These are phyloP conservation scores for Glyphotaelius pellucidus DNA, from an alignment of 2,888 invertebrate genomes.

Conservation along the genomic window DNA sequence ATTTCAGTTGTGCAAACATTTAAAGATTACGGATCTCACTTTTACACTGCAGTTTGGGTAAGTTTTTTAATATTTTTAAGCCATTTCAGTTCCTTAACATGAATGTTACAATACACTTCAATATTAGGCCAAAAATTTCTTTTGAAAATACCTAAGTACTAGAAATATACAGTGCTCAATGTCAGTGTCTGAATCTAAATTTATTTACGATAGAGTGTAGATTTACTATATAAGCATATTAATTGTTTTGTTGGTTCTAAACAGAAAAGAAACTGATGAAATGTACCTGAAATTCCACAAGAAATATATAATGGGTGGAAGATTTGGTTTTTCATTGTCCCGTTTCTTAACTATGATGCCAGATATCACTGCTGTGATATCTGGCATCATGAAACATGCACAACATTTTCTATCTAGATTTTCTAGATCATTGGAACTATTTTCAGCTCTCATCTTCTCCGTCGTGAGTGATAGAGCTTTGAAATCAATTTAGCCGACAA, in stretches of 20 bases:
- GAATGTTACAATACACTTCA: neutral
- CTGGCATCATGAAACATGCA: neutral
- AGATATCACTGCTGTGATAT: too few species aligned
- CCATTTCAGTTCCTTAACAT: constrained; percentile 66
- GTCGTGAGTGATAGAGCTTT: too few species aligned
- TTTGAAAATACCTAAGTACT: too few species aligned
- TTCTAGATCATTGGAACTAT: neutral
- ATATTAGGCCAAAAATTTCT: neutral
- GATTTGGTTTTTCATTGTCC: neutral
- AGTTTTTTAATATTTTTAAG: constrained; percentile 62
- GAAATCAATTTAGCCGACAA: neutral
- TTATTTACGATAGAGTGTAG: too few species aligned
- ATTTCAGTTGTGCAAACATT: constrained; percentile 83
- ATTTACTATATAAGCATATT: too few species aligned
- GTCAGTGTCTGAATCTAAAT: too few species aligned
- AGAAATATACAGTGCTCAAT: too few species aligned
- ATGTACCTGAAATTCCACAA: neutral
- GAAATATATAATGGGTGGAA: neutral
- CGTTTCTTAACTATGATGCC: neutral
- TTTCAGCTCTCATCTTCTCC: neutral
- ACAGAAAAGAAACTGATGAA: neutral
- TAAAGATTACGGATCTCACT: constrained; percentile 86
- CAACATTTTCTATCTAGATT: neutral
- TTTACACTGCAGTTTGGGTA: constrained; percentile 84
- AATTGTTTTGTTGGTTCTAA: too few species aligned